phyloP scores from a whole-genome alignment of 2,888 invertebrate species.

The Zygothrica quintamaculata region DNA sequence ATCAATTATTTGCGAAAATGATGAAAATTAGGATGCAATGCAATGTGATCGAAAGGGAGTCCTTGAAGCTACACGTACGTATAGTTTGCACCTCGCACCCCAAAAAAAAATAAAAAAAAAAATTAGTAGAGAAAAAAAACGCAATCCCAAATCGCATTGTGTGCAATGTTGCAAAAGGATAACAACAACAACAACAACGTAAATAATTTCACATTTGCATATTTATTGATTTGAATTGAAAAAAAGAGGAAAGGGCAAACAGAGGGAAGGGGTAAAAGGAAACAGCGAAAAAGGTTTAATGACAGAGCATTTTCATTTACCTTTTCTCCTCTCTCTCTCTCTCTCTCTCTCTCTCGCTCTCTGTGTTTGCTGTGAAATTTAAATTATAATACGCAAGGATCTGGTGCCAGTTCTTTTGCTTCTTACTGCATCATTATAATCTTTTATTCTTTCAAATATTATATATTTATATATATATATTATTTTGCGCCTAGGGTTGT shows the following conservation, averaged over 20 bases:
- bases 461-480: conserved; percentile 16
- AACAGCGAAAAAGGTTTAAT: conserved; percentile 54
- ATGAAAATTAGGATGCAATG: conserved; percentile 56
- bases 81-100: too few species aligned
- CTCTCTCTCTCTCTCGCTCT: conserved; percentile 7
- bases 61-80: too few species aligned
- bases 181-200: conserved; percentile 40
- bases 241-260: conserved; percentile 7
- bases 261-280: conserved; percentile 17
- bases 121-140: conserved; percentile 10
- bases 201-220: conserved; percentile 66
- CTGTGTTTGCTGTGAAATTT: conserved; percentile 42
- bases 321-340: conserved; percentile 11
- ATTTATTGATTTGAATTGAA: conserved; percentile 73
- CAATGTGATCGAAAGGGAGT: conserved; percentile 42
- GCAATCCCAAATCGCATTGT: conserved; percentile 52
- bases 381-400: conserved; percentile 64
- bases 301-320: conserved; percentile 57
- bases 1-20: conserved; percentile 78
- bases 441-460: conserved; percentile 46
- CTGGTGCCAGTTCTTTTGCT: conserved; percentile 29
- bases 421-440: conserved; percentile 64
- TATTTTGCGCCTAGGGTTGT: conserved; percentile 55
- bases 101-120: too few species aligned
- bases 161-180: conserved; percentile 73